Conservation (phyloP, 2,888 invertebrate genomes). For the Drosophila formosana region DNA sequence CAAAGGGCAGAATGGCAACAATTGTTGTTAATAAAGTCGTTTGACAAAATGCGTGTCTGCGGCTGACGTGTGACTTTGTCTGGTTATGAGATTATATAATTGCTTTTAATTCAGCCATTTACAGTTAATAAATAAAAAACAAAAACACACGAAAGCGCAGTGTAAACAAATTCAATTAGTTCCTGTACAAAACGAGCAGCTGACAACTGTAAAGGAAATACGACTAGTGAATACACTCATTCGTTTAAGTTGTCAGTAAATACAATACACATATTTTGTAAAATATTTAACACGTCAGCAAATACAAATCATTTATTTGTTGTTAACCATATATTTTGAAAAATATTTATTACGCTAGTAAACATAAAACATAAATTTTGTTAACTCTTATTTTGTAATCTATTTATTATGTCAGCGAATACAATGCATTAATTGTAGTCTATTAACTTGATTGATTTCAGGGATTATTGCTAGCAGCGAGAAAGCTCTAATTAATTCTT, state of each 20-base stretch:
- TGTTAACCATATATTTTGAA: too few species aligned
- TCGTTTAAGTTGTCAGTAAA: too few species aligned
- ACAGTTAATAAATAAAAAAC: conserved; percentile 57
- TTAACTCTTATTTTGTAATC: too few species aligned
- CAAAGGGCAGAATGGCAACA: conserved; percentile 24
- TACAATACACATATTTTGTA: too few species aligned
- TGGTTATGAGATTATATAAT: conserved; percentile 67
- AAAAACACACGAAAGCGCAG: conserved; percentile 31
- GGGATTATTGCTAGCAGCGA: background rate
- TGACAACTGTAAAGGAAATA: background rate
- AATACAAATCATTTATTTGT: too few species aligned
- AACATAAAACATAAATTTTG: too few species aligned
- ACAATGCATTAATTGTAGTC: background rate
- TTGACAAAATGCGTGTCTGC: conserved; percentile 53
- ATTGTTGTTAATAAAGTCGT: conserved; percentile 70
- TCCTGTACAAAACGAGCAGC: conserved; percentile 13
- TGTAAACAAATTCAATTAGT: conserved; percentile 52
- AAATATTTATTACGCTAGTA: too few species aligned
- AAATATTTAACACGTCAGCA: too few species aligned
- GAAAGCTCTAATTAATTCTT: background rate
- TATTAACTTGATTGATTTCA: background rate
- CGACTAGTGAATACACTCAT: conserved; percentile 5
- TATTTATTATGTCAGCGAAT: too few species aligned
- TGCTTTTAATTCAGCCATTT: conserved; percentile 67
- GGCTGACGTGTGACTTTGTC: conserved; percentile 44